Evolutionary conservation across 2,888 invertebrate genomes (phyloP).

Genomic region (Trimorus sp.): DNA sequence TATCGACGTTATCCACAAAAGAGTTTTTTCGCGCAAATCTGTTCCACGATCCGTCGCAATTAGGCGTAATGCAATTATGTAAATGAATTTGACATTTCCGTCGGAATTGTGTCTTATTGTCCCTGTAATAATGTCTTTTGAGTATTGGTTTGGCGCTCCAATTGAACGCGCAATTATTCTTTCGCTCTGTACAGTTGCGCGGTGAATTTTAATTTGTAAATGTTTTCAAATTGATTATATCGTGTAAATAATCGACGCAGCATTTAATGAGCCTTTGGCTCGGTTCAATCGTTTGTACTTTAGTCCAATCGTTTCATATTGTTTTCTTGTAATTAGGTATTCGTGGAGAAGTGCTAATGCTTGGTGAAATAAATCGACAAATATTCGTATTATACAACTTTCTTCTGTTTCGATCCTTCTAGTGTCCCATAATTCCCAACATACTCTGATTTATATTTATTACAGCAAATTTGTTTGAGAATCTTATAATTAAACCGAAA

Average conservation of each 20-base stretch:
- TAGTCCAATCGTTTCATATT: slow-evolving; percentile 28
- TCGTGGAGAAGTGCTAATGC: slow-evolving; percentile 14
- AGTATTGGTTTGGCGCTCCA: slow-evolving; percentile 54
- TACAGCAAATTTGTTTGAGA: too few relatives aligned
- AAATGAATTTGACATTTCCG: slow-evolving; percentile 56
- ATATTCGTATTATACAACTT: background rate
- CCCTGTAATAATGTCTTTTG: slow-evolving; percentile 35
- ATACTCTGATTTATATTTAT: too few relatives aligned
- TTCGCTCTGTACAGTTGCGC: slow-evolving; percentile 12
- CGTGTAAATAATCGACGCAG: slow-evolving; percentile 49
- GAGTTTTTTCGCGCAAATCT: slow-evolving; percentile 43
- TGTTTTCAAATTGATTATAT: slow-evolving; percentile 46
- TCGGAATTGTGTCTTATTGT: slow-evolving; percentile 56
- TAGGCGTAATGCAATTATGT: slow-evolving; percentile 56
- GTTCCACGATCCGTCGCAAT: slow-evolving; percentile 49
- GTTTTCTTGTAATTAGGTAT: slow-evolving; percentile 33
- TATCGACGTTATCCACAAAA: slow-evolving; percentile 49
- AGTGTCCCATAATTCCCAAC: too few relatives aligned
- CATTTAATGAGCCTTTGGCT: slow-evolving; percentile 29
- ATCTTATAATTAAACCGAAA: too few relatives aligned
- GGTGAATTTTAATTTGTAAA: slow-evolving; percentile 53
- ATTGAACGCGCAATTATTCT: slow-evolving; percentile 47
- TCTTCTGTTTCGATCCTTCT: too few relatives aligned
- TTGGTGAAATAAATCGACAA: slow-evolving; percentile 36
- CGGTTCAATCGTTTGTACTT: slow-evolving; percentile 37